Conservation (phyloP, 2,888 invertebrate species). For the Leptopilina drosophilae region DNA sequence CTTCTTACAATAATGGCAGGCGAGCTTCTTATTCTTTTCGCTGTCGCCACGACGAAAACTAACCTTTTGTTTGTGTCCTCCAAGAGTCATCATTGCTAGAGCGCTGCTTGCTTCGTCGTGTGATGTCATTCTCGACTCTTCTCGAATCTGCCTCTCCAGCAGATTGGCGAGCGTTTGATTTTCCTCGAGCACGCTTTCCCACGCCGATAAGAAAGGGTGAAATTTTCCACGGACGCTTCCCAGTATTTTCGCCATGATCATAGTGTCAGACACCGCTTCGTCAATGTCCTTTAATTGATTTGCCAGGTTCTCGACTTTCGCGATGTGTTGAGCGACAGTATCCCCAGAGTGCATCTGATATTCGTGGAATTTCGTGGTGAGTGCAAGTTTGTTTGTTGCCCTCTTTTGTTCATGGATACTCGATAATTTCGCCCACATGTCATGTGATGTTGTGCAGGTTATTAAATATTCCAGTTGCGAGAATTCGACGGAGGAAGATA, state of each 20-base stretch:
- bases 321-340: slow-evolving; percentile 50
- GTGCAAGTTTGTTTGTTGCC: slow-evolving; percentile 41
- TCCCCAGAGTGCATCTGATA: slow-evolving; percentile 35
- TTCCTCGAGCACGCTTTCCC: slow-evolving; percentile 44
- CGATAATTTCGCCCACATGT: slow-evolving; percentile 43
- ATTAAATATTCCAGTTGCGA: slow-evolving; percentile 41
- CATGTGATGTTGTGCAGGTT: slow-evolving; percentile 35
- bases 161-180: slow-evolving; percentile 44
- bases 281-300: slow-evolving; percentile 50
- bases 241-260: slow-evolving; percentile 31
- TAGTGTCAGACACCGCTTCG: slow-evolving; percentile 32
- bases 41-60: neutral
- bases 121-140: slow-evolving; percentile 42
- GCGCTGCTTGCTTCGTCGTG: slow-evolving; percentile 37
- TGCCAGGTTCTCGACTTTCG: slow-evolving; percentile 57
- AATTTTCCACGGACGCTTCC: slow-evolving; percentile 48
- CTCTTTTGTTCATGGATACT: slow-evolving; percentile 46
- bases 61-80: neutral
- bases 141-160: slow-evolving; percentile 47
- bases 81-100: slow-evolving; percentile 15
- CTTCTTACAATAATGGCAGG: slow-evolving; percentile 44
- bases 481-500: slow-evolving; percentile 20
- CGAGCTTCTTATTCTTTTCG: slow-evolving; percentile 26
- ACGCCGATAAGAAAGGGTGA: slow-evolving; percentile 46
- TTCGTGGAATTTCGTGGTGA: slow-evolving; percentile 45